These are phyloP conservation scores for Camponotus floridanus DNA, from an alignment of 1,140 invertebrate genomes.

Conservation along the genomic window DNA sequence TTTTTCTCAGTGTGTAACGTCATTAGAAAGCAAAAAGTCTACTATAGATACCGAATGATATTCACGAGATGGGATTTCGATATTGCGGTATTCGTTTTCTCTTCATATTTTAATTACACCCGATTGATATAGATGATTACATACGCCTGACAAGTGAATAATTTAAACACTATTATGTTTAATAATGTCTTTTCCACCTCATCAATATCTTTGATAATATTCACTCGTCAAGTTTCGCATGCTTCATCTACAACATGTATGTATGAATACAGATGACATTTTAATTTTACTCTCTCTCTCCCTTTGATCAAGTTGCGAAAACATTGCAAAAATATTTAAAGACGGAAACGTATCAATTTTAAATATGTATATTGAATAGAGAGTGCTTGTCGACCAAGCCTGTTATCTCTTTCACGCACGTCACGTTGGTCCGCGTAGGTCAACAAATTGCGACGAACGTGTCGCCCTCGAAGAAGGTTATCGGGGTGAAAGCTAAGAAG, in stretches of 20 bases:
- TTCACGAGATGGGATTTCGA: conserved; percentile 12
- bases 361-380: background rate
- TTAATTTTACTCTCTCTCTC: background rate
- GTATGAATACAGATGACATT: background rate
- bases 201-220: too few species aligned
- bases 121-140: background rate
- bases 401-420: background rate
- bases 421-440: background rate
- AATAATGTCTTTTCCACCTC: too few species aligned
- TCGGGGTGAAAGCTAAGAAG: conserved; percentile 60
- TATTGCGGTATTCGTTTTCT: conserved; percentile 6
- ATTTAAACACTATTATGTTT: too few species aligned
- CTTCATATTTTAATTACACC: background rate
- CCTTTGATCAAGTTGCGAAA: background rate
- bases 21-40: conserved; percentile 13
- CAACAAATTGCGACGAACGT: conserved; percentile 41
- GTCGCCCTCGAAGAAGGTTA: conserved; percentile 52
- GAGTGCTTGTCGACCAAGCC: background rate
- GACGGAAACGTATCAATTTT: background rate
- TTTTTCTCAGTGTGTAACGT: too few species aligned
- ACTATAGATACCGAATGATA: background rate
- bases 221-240: too few species aligned
- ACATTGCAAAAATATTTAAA: conserved; percentile 4
- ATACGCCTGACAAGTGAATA: too few species aligned
- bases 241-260: too few species aligned